A percentile compares a stretch with the other conserved stretches of the same genome.
Conservation (phyloP, 1,140 invertebrate genomes). For the Drosophila nigromelanica region DNA sequence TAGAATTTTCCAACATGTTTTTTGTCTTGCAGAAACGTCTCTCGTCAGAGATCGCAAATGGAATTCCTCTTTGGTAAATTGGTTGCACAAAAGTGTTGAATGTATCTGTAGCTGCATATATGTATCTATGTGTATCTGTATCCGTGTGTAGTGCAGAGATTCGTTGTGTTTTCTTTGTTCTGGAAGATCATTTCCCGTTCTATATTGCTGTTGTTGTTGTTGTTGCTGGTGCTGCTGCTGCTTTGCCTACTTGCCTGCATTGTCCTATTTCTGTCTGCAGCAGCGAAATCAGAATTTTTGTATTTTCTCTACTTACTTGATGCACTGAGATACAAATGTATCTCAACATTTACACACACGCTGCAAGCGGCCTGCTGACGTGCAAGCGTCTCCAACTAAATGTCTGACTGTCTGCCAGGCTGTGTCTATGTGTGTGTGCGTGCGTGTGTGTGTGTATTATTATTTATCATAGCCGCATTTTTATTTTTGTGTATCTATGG, state of each 20-base stretch:
- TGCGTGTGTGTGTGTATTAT: slow-evolving; percentile 49
- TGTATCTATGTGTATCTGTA: not conserved
- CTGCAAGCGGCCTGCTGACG: slow-evolving; percentile 20
- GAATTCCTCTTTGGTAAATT: slow-evolving; percentile 30
- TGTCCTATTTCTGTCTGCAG: slow-evolving; percentile 47
- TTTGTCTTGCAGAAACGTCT: not conserved
- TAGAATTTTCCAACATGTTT: slow-evolving; percentile 2
- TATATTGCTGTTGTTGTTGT: slow-evolving; percentile 1
- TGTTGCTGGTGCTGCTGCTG: slow-evolving; percentile 7
- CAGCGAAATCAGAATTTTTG: slow-evolving; percentile 22
- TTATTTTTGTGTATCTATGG: slow-evolving; percentile 83
- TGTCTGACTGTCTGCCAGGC: slow-evolving; percentile 19
- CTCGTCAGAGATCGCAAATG: slow-evolving; percentile 12
- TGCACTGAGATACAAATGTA: slow-evolving; percentile 46
- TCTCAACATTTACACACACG: slow-evolving; percentile 34
- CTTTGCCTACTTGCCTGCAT: slow-evolving; percentile 44
- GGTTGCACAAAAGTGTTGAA: slow-evolving; percentile 21
- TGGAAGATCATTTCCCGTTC: slow-evolving; percentile 28
- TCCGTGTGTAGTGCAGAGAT: slow-evolving; percentile 3
- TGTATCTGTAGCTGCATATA: not conserved
- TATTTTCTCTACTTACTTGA: not conserved
- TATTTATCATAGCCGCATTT: slow-evolving; percentile 81
- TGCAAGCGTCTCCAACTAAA: slow-evolving; percentile 25
- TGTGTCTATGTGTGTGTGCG: not conserved
- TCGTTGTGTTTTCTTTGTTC: slow-evolving; percentile 7